phyloP scores from a whole-genome alignment of 2,888 invertebrate genomes.

The Cataglyphis livida region DNA sequence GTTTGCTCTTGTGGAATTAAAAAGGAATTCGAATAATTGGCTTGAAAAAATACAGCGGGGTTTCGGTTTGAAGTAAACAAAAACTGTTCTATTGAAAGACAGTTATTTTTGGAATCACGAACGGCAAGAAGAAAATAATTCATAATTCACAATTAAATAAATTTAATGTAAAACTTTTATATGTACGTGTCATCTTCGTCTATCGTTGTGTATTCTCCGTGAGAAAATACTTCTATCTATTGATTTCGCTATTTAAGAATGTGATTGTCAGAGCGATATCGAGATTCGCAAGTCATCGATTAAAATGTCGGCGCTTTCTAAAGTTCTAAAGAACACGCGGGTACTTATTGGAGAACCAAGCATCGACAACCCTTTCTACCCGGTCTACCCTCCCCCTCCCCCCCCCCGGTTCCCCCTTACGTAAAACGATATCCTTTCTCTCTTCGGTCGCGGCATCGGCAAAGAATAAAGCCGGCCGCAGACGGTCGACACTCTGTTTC shows the following conservation, averaged over 20 bases:
- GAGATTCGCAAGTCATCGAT: constrained; percentile 25
- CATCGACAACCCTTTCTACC: constrained; percentile 63
- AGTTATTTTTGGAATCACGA: constrained; percentile 10
- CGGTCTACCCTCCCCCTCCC: constrained; percentile 14
- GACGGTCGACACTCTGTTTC: constrained; percentile 84
- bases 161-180: neutral
- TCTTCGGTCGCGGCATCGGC: constrained; percentile 76
- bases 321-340: constrained; percentile 46
- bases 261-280: constrained; percentile 10
- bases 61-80: constrained; percentile 14
- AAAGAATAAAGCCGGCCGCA: constrained; percentile 81
- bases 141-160: neutral
- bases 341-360: constrained; percentile 55
- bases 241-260: constrained; percentile 7
- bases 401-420: constrained; percentile 24
- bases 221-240: neutral
- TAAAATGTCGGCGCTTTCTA: constrained; percentile 51
- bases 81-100: neutral
- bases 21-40: constrained; percentile 43
- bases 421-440: constrained; percentile 38
- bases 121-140: neutral
- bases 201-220: neutral
- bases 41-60: constrained; percentile 1
- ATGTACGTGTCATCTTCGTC: neutral
- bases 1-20: constrained; percentile 27